These are phyloP conservation scores for Eubasilissa regina DNA, from an alignment of 1,140 invertebrate species.

Conservation along the genomic window DNA sequence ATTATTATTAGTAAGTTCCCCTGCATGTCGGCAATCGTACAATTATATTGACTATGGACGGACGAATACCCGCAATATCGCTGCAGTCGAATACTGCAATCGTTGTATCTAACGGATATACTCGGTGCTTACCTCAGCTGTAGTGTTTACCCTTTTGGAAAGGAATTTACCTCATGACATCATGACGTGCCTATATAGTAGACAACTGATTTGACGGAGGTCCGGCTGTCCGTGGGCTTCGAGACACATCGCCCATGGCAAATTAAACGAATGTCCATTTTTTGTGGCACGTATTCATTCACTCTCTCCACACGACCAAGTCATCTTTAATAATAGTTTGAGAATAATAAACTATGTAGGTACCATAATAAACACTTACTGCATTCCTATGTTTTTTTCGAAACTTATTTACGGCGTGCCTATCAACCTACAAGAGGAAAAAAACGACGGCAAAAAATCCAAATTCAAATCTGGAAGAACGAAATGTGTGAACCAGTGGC, in stretches of 20 bases:
- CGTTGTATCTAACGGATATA: too few species aligned
- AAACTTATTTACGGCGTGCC: slow-evolving; percentile 24
- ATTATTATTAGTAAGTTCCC: too few species aligned
- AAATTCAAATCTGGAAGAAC: slow-evolving; percentile 43
- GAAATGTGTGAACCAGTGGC: slow-evolving; percentile 5
- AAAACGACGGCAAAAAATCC: slow-evolving; percentile 26
- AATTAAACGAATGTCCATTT: slow-evolving; percentile 21
- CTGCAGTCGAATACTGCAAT: too few species aligned
- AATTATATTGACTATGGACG: too few species aligned
- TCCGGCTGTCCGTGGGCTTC: slow-evolving; percentile 12
- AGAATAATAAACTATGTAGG: slow-evolving; percentile 27
- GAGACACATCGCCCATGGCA: slow-evolving; percentile 4
- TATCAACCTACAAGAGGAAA: slow-evolving; percentile 35
- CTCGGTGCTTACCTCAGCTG: background rate
- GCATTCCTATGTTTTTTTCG: slow-evolving; percentile 47
- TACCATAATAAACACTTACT: slow-evolving; percentile 46
- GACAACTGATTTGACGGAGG: slow-evolving; percentile 23
- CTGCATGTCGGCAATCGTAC: too few species aligned
- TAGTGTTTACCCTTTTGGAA: background rate
- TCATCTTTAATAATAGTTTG: slow-evolving; percentile 39
- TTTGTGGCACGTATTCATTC: slow-evolving; percentile 19
- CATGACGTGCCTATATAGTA: background rate
- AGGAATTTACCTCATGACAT: slow-evolving; percentile 18
- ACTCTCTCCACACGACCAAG: slow-evolving; percentile 29
- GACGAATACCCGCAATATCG: too few species aligned